Percentiles rank a stretch among this genome's conserved stretches.
Conservation (phyloP, 2,113 vertebrate genomes). For the Rhynchomys soricoides region DNA sequence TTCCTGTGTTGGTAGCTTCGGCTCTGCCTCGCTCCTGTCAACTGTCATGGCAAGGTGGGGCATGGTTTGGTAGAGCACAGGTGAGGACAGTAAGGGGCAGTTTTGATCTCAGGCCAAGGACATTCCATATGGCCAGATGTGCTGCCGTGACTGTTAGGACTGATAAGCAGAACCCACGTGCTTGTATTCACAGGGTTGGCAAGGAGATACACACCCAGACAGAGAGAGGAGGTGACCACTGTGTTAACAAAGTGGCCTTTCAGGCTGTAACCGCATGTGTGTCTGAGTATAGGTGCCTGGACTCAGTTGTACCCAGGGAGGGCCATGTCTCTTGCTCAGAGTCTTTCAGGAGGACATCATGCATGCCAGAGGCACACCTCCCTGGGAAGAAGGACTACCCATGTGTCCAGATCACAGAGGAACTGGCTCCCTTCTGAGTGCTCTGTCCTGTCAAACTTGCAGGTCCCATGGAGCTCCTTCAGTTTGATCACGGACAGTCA, state of each 20-base stretch:
- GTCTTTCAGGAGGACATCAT: neutral
- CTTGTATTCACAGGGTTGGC: neutral
- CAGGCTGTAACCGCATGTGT: neutral
- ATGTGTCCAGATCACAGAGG: neutral
- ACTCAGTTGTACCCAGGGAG: neutral
- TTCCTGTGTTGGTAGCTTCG: neutral
- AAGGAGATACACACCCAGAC: neutral
- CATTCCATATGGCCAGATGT: neutral
- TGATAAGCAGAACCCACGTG: constrained; percentile 17
- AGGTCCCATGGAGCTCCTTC: constrained; percentile 83
- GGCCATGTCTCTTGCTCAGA: neutral
- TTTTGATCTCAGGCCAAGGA: neutral
- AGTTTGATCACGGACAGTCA: constrained; percentile 84
- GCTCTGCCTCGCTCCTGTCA: neutral
- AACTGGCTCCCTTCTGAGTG: neutral
- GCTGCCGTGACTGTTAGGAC: constrained; percentile 32
- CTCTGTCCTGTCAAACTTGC: constrained; percentile 60
- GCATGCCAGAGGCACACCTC: neutral
- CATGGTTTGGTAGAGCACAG: neutral
- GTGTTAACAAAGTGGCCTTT: neutral
- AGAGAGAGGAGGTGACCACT: neutral
- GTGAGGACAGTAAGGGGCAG: neutral
- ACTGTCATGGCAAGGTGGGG: neutral
- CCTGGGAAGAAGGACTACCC: neutral
- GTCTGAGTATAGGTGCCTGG: neutral